These are phyloP conservation scores for Amazona vittata DNA, from an alignment of 2,113 vertebrate genomes.

Conservation along the genomic window DNA sequence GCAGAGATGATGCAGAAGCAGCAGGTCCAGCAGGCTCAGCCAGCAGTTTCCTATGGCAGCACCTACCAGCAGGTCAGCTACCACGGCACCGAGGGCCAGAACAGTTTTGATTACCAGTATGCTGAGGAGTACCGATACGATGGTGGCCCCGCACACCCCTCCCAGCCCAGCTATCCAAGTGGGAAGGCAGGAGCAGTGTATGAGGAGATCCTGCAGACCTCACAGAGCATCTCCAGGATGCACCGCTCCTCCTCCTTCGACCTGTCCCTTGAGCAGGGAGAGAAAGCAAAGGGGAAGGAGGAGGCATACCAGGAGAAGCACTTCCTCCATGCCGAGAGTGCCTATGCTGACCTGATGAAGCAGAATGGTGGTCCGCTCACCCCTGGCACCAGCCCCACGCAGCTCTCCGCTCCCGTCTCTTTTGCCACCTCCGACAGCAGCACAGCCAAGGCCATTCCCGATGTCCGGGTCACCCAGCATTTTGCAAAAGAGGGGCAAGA, in stretches of 20 bases:
- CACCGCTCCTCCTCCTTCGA: constrained; percentile 79
- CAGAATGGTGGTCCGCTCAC: constrained; percentile 81
- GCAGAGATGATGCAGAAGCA: constrained; percentile 93
- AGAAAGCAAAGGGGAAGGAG: constrained; percentile 57
- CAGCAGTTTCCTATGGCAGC: constrained; percentile 70
- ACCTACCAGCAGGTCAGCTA: constrained; percentile 76
- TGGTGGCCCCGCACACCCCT: not conserved
- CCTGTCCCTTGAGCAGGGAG: constrained; percentile 68
- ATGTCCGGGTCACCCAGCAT: constrained; percentile 89
- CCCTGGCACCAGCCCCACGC: constrained; percentile 95
- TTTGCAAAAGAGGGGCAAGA: constrained; percentile 90
- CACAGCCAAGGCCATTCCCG: constrained; percentile 79
- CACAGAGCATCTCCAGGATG: constrained; percentile 78
- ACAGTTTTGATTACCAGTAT: constrained; percentile 80
- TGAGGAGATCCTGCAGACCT: constrained; percentile 89
- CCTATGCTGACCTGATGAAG: constrained; percentile 77
- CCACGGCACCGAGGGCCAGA: constrained; percentile 62
- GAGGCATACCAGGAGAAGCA: constrained; percentile 79
- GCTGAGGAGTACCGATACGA: constrained; percentile 80
- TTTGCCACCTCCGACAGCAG: constrained; percentile 76
- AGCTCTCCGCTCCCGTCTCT: constrained; percentile 88
- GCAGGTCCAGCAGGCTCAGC: constrained; percentile 78
- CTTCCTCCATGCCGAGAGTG: constrained; percentile 85
- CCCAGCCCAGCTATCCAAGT: constrained; percentile 76
- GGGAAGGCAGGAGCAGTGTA: constrained; percentile 82